Base-by-base conservation (phyloP, 2,113 vertebrate species). In the Columba janthina region DNA sequence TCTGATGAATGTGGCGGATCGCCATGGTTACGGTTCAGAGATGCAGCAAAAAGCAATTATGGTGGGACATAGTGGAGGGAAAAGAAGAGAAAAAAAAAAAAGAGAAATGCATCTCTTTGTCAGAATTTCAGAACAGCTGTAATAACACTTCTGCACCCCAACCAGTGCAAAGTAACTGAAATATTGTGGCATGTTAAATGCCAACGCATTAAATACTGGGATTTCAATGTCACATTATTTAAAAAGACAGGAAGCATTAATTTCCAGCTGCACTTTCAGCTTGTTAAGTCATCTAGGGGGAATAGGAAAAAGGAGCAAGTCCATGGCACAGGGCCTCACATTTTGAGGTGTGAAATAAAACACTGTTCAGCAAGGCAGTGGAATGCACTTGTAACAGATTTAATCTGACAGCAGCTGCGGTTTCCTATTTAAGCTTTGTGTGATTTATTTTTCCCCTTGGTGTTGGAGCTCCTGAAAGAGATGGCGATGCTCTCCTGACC, bases 61-160 rank as follows among this genome's bases (percentile, higher is more conserved):
- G 97, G 97, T 97, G 97, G 97, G 98, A 98, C 97, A 98, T 16
- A 92, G 94, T 17, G 34, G 60, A 75, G 62, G 51, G 12, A 18
- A 31, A 8, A 46, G 61, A 50, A 25, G 34, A 11, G 21, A 17
- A 22, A 26, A 72, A 13, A 34, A 56, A 62, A 92, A 95, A 90
- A 96, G 93, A 97, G 98, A 98, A 98, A 98, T 97, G 97, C 95
- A 97, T 98, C 97, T 98, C 98, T 98, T 99, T 98, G 98, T 98
- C 98, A 98, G 98, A 97, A 98, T 98, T 98, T 98, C 97, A 97
- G 98, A 98, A 98, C 98, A 98, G 98, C 98, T 98, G 98, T 98
- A 98, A 98, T 98, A 99, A 99, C 98, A 98, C 84, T 93, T 96
- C 88, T 96, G 97, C 94, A 98, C 95, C 97, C 97, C 96, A 97